A percentile compares a stretch with the other conserved stretches of the same genome.
Evolutionary conservation across 1,140 invertebrate genomes (phyloP).

Genomic region (Drosophila triauraria): DNA sequence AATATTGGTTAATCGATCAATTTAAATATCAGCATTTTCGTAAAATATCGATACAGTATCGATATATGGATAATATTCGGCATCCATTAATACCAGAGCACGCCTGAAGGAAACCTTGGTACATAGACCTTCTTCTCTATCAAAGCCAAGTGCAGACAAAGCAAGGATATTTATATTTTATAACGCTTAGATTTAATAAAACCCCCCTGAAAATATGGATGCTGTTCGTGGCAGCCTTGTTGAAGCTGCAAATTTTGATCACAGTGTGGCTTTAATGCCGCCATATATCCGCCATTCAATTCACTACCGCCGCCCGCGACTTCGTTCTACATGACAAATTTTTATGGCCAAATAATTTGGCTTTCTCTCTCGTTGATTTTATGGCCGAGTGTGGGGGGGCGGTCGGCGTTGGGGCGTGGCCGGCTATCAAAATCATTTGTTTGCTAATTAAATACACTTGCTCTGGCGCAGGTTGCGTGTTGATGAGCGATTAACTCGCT

Average conservation of each 20-base stretch:
- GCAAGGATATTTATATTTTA: too few species aligned
- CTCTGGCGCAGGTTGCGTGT: slow-evolving; percentile 42
- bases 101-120: too few species aligned
- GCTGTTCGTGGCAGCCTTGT: too few species aligned
- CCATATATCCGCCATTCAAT: slow-evolving; percentile 38
- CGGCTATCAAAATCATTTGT: slow-evolving; percentile 66
- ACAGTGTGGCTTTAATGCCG: slow-evolving; percentile 25
- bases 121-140: too few species aligned
- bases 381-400: slow-evolving; percentile 20
- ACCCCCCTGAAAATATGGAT: too few species aligned
- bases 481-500: slow-evolving; percentile 65
- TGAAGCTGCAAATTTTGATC: background rate
- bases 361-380: slow-evolving; percentile 58
- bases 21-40: too few species aligned
- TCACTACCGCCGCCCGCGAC: slow-evolving; percentile 19
- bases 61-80: too few species aligned
- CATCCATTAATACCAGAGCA: too few species aligned
- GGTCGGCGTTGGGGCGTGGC: slow-evolving; percentile 22
- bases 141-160: too few species aligned
- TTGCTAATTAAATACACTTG: slow-evolving; percentile 74
- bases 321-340: slow-evolving; percentile 69
- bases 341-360: slow-evolving; percentile 74
- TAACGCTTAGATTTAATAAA: too few species aligned
- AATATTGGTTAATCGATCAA: too few species aligned
- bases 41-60: too few species aligned